Percentiles rank a stretch among this genome's conserved stretches.
Conservation (phyloP, 2,888 invertebrate species). For the Dorcus parallelipipedus region DNA sequence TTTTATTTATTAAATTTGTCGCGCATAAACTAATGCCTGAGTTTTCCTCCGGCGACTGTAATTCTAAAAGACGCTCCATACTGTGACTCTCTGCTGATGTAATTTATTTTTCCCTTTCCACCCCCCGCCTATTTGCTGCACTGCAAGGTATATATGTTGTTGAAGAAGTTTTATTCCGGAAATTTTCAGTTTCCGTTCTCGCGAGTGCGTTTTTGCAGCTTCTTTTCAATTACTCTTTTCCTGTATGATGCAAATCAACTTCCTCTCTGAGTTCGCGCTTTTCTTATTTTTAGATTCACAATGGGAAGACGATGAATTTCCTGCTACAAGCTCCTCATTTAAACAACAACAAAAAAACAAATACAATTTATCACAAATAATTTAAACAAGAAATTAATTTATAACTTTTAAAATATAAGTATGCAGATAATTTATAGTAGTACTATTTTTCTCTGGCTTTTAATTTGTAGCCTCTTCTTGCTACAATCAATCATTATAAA, state of each 20-base stretch:
- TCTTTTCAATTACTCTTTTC: constrained; percentile 39
- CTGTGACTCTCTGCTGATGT: constrained; percentile 15
- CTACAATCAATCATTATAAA: too few relatives aligned
- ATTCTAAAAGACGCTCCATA: constrained; percentile 17
- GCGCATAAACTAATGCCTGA: constrained; percentile 24
- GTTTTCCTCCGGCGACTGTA: constrained; percentile 18
- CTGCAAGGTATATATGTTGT: constrained; percentile 2
- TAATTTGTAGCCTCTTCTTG: too few relatives aligned
- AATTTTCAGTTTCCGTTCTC: constrained; percentile 41
- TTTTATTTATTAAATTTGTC: constrained; percentile 34
- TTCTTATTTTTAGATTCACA: too few relatives aligned
- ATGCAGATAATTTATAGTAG: too few relatives aligned
- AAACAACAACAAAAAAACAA: too few relatives aligned
- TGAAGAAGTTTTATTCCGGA: constrained; percentile 32
- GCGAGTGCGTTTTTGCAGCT: constrained; percentile 29
- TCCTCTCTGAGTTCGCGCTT: neutral
- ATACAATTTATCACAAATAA: too few relatives aligned
- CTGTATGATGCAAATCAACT: constrained; percentile 35
- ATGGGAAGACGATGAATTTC: too few relatives aligned
- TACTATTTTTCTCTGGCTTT: too few relatives aligned
- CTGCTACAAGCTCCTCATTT: too few relatives aligned
- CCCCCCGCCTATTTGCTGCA: constrained; percentile 10
- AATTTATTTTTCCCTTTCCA: constrained; percentile 16
- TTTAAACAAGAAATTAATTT: too few relatives aligned
- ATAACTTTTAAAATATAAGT: too few relatives aligned